phyloP scores from a whole-genome alignment of 2,113 vertebrate species.

The Pelusios castaneus region DNA sequence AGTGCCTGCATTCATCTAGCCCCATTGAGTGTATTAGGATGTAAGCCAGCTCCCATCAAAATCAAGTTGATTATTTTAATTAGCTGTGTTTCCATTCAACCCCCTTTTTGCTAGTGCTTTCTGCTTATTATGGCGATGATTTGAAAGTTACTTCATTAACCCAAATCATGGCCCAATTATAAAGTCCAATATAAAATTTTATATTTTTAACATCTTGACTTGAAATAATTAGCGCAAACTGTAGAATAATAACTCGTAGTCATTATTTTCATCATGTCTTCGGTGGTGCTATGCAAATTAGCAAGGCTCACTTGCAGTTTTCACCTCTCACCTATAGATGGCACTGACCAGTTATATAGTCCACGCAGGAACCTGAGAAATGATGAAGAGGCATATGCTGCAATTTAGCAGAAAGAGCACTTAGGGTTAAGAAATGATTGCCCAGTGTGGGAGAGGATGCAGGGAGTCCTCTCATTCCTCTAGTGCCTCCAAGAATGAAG shows the following conservation, averaged over 20 bases:
- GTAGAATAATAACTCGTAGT: not conserved
- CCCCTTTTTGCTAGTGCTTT: conserved; percentile 4
- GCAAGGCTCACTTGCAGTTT: fast-evolving
- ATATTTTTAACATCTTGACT: not conserved
- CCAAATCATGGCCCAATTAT: not conserved
- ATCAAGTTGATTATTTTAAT: conserved; percentile 40
- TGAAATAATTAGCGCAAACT: not conserved
- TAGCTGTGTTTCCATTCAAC: conserved; percentile 44
- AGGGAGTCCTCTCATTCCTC: not conserved
- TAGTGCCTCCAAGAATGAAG: not conserved
- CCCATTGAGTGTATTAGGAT: conserved; percentile 12
- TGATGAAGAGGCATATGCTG: not conserved
- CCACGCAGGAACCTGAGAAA: not conserved
- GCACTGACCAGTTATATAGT: not conserved
- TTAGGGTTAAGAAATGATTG: not conserved
- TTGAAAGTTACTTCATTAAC: not conserved
- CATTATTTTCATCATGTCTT: not conserved
- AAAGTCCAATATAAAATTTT: not conserved
- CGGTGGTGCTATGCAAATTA: not conserved
- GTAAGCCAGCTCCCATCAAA: conserved; percentile 56
- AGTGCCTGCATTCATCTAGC: not conserved
- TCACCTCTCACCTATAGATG: not conserved
- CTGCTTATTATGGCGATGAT: not conserved
- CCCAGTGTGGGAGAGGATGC: not conserved
- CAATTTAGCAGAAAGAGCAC: not conserved